A percentile compares a stretch with the other conserved stretches of the same genome.
Conservation (phyloP, 1,140 invertebrate species). For the Leptopilina clavipes region DNA sequence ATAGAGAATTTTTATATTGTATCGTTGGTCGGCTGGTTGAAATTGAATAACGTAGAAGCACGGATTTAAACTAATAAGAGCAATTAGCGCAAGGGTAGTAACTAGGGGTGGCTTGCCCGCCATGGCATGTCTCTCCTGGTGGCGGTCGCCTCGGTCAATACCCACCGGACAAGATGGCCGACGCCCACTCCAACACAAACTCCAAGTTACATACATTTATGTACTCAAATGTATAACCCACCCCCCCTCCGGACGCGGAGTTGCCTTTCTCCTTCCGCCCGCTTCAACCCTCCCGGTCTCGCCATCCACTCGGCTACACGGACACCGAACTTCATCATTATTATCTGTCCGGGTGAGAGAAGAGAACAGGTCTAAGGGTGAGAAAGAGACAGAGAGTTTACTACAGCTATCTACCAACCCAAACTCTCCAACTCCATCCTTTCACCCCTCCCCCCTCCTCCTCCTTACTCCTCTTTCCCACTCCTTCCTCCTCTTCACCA, state of each 20-base stretch:
- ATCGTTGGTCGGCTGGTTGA: slow-evolving; percentile 14
- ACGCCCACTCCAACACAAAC: slow-evolving; percentile 75
- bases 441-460: background rate
- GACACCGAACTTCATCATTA: slow-evolving; percentile 73
- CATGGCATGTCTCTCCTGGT: slow-evolving; percentile 68
- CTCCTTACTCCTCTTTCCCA: no score
- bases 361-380: slow-evolving; percentile 53
- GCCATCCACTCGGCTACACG: slow-evolving; percentile 62
- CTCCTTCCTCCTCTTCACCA: background rate
- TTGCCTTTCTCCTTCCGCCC: slow-evolving; percentile 67
- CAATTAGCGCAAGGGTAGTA: slow-evolving; percentile 72
- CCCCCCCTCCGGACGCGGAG: slow-evolving; percentile 64
- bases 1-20: background rate
- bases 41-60: slow-evolving; percentile 59
- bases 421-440: slow-evolving; percentile 4
- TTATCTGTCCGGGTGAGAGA: slow-evolving; percentile 60
- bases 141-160: slow-evolving; percentile 75
- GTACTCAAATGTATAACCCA: slow-evolving; percentile 75
- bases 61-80: slow-evolving; percentile 71
- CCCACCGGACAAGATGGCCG: slow-evolving; percentile 76
- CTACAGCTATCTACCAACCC: slow-evolving; percentile 31
- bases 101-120: slow-evolving; percentile 69
- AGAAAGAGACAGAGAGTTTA: slow-evolving; percentile 29
- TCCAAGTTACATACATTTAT: slow-evolving; percentile 76
- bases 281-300: slow-evolving; percentile 65